Percentiles rank a stretch among this genome's conserved stretches.
Evolutionary conservation across 2,113 vertebrate species (phyloP).

Genomic region (Rafetus swinhoei): DNA sequence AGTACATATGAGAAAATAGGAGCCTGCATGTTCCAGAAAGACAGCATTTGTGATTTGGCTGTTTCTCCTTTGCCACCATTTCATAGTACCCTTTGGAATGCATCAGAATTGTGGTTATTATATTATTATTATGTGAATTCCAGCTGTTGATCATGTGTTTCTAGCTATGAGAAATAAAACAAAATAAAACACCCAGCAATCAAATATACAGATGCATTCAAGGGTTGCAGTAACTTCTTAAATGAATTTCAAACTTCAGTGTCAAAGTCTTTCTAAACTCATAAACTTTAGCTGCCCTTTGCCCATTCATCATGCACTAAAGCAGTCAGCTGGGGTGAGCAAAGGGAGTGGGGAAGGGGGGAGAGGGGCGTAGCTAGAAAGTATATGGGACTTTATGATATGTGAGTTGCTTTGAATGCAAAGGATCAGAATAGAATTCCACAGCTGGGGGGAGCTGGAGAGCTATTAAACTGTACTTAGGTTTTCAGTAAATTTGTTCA

Average conservation of each 20-base stretch:
- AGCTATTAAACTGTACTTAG: slow-evolving; percentile 44
- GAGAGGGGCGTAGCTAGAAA: not conserved
- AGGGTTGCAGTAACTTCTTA: not conserved
- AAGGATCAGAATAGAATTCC: not conserved
- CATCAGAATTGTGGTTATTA: not conserved
- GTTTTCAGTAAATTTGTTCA: not conserved
- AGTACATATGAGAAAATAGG: accelerated
- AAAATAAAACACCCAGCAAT: not conserved
- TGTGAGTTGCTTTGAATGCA: not conserved
- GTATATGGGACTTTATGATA: not conserved
- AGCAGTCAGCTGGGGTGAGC: not conserved
- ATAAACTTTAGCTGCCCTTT: not conserved
- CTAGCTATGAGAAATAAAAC: not conserved
- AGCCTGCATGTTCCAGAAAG: not conserved
- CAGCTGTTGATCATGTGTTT: slow-evolving; percentile 13
- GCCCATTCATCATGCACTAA: not conserved
- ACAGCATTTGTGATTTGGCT: not conserved
- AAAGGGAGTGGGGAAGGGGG: not conserved
- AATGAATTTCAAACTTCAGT: accelerated
- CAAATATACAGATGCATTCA: not conserved
- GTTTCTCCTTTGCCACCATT: not conserved
- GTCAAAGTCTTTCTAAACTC: not conserved
- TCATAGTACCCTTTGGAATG: not conserved
- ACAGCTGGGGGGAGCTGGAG: slow-evolving; percentile 68
- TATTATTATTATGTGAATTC: slow-evolving; percentile 53